These are phyloP conservation scores for Neelides sp. DNA, from an alignment of 1,140 invertebrate genomes.

Conservation along the genomic window DNA sequence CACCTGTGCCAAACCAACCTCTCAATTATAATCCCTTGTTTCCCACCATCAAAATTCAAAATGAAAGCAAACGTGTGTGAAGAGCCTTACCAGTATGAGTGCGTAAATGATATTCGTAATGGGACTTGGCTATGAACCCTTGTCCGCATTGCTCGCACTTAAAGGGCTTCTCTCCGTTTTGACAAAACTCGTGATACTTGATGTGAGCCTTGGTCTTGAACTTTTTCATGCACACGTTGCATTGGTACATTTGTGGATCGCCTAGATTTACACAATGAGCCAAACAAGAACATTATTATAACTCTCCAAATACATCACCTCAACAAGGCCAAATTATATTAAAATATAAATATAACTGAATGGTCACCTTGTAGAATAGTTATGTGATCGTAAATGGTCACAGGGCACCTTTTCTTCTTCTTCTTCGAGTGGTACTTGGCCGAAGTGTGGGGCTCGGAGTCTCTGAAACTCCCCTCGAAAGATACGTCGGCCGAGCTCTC, in stretches of 20 bases:
- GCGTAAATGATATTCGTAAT: constrained; percentile 31
- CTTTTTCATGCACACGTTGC: constrained; percentile 42
- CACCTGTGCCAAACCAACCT: constrained; percentile 38
- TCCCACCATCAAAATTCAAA: too few species aligned
- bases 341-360: too few species aligned
- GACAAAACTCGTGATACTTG: constrained; percentile 32
- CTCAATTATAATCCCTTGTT: neutral
- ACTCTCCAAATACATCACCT: too few species aligned
- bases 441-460: too few species aligned
- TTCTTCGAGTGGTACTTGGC: too few species aligned
- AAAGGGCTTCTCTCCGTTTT: constrained; percentile 27
- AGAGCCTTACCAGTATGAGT: constrained; percentile 38
- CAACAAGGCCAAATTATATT: too few species aligned
- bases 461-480: too few species aligned
- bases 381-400: constrained; percentile 28
- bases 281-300: too few species aligned
- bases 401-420: constrained; percentile 27
- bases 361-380: constrained; percentile 17
- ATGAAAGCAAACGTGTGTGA: neutral
- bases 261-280: too few species aligned
- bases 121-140: constrained; percentile 32
- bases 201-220: constrained; percentile 43
- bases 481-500: too few species aligned
- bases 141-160: constrained; percentile 31
- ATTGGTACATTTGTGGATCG: constrained; percentile 35